Evolutionary conservation across 2,797 vertebrate species (phyloP), one percentile per base, ranked within the genome.

Genomic region (Hirundo rustica): DNA sequence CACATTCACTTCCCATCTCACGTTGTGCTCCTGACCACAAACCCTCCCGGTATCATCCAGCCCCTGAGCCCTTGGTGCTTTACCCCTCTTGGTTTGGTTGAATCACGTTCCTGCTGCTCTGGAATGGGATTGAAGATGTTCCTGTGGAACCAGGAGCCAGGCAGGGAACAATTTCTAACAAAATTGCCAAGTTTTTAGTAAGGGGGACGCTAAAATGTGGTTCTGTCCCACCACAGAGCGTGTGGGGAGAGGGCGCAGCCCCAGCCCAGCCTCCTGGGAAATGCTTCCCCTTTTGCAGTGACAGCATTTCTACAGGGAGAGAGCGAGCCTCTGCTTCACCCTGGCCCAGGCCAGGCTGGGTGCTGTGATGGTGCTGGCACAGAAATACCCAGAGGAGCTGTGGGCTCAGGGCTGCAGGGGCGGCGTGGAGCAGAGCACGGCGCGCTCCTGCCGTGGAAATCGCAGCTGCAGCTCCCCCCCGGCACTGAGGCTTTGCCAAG

Each of bases 331-430:
- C 11, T 27, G 48, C 17, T 81, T 22, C 11, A 0, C 30, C 5
- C 3, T 45, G 58, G 12, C 16, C 72, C 1, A 0, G 3, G 50
- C 32, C 70, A 50, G 68, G 40, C 1, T 25, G 25, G 36, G 47
- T 16, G 60, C 25, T 40, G 75, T 3, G 53, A 0, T 4, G 0
- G 21, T 5, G 20, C 79, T 65, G 65, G 54, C 45, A 30, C 1
- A 10, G 27, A 50, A 42, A 32, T 0, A 1, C 0, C 7, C 2
- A 11, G 62, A 1, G 0, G 1, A 15, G 42, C 6, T 5, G 47
- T 44, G 36, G 8, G 19, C 15, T 8, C 5, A 1, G 55, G 68
- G 60, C 34, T 32, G 72, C 5, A 3, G 29, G 0, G 76, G 66
- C 82, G 14, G 51, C 2, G 1, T 64, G 82, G 79, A 36, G 57